Percentiles rank a stretch among this genome's conserved stretches.
phyloP scores from a whole-genome alignment of 2,888 invertebrate genomes.

The Rapana venosa region DNA sequence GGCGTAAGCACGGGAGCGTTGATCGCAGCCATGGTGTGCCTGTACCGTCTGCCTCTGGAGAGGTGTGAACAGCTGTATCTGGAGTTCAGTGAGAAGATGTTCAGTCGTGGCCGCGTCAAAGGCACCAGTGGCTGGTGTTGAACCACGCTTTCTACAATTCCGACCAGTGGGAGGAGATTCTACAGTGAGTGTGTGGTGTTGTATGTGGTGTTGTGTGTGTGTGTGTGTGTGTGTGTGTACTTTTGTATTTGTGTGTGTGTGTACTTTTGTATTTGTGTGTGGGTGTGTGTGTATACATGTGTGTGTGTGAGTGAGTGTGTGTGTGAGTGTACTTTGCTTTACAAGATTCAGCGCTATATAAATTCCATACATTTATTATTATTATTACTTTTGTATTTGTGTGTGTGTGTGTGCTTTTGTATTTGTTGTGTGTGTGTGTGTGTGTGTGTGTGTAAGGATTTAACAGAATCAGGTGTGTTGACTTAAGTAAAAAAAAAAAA shows the following conservation, averaged over 20 bases:
- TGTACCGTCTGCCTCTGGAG: constrained; percentile 79
- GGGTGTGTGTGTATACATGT: not conserved
- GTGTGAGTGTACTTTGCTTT: too few species aligned
- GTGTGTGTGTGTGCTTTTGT: not conserved
- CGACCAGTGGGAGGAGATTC: constrained; percentile 87
- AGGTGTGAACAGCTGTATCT: constrained; percentile 82
- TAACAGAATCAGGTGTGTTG: not conserved
- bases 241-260: not conserved
- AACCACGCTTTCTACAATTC: constrained; percentile 94
- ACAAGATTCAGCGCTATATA: too few species aligned
- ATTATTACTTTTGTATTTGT: not conserved
- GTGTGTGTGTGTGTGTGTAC: not conserved
- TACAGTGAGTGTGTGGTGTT: constrained; percentile 79
- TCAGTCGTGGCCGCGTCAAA: constrained; percentile 83
- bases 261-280: not conserved
- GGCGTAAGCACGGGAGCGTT: constrained; percentile 81
- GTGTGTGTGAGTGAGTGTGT: too few species aligned
- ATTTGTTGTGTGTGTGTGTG: constrained; percentile 1
- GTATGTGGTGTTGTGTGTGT: too few species aligned
- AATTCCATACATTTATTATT: too few species aligned
- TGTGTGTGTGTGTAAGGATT: constrained; percentile 4
- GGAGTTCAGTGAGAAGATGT: constrained; percentile 81
- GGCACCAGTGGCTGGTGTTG: constrained; percentile 88
- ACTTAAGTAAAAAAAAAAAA: not conserved
- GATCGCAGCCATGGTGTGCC: constrained; percentile 69